Percentiles rank a stretch among this genome's conserved stretches.
phyloP scores from a whole-genome alignment of 2,797 vertebrate genomes.

The Pipistrellus kuhlii region DNA sequence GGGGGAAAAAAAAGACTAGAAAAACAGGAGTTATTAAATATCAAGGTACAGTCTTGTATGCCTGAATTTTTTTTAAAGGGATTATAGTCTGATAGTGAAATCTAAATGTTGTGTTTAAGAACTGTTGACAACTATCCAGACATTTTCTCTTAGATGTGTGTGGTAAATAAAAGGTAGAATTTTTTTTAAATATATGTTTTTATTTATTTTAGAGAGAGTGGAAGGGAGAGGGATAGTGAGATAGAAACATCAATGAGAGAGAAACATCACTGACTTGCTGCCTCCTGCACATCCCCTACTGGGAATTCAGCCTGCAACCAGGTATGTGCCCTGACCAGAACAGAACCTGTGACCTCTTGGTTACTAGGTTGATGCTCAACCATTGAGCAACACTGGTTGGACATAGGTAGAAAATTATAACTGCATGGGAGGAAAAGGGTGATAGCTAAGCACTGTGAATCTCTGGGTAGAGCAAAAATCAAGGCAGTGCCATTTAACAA shows the following conservation, averaged over 20 bases:
- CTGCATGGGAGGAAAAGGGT: not conserved
- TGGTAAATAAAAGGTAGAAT: not conserved
- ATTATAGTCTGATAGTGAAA: not conserved
- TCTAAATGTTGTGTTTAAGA: not conserved
- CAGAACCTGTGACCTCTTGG: too few relatives aligned
- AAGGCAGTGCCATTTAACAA: not conserved
- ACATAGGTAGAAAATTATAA: not conserved
- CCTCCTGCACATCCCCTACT: too few relatives aligned
- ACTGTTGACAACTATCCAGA: not conserved
- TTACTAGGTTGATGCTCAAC: too few relatives aligned
- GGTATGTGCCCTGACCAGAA: too few relatives aligned
- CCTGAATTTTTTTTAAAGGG: not conserved
- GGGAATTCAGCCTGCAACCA: too few relatives aligned
- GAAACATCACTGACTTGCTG: too few relatives aligned
- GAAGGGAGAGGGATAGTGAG: too few relatives aligned
- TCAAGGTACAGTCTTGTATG: not conserved
- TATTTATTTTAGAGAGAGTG: too few relatives aligned
- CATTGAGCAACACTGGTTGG: too few relatives aligned
- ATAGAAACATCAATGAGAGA: too few relatives aligned
- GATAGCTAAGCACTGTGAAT: not conserved
- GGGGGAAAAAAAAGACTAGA: not conserved
- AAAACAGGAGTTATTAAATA: not conserved
- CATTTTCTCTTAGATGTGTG: not conserved
- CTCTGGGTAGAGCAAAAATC: constrained; percentile 20
- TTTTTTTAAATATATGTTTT: too few relatives aligned